Conservation (phyloP, 2,888 invertebrate species). For the Drosophila anceps region DNA sequence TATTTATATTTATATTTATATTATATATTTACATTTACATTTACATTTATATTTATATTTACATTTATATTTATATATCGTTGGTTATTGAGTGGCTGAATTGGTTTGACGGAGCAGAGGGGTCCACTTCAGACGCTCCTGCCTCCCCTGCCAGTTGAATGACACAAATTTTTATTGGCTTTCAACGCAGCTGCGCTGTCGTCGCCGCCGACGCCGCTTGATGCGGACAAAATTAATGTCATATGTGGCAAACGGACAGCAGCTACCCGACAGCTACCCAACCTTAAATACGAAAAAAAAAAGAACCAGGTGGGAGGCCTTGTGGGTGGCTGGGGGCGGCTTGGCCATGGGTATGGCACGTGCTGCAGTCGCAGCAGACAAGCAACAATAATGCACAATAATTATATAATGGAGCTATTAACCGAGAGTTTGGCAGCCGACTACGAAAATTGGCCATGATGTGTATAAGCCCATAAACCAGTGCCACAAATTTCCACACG, state of each 20-base stretch:
- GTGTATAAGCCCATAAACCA: constrained; percentile 58
- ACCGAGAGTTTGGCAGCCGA: constrained; percentile 37
- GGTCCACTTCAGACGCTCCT: neutral
- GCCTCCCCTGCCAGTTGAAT: constrained; percentile 67
- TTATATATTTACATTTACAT: too few species aligned
- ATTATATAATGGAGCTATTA: constrained; percentile 79
- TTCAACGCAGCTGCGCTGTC: constrained; percentile 53
- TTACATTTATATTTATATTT: too few species aligned
- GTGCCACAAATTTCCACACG: constrained; percentile 62
- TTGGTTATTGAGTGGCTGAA: constrained; percentile 17
- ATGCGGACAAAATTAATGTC: constrained; percentile 57
- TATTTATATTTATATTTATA: too few species aligned
- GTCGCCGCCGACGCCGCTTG: constrained; percentile 33
- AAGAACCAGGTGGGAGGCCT: constrained; percentile 6
- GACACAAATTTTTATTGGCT: constrained; percentile 79
- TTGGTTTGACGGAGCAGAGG: neutral
- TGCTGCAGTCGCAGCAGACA: constrained; percentile 48
- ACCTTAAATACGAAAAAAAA: constrained; percentile 20
- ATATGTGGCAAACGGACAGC: constrained; percentile 57
- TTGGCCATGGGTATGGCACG: neutral
- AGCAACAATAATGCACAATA: constrained; percentile 67
- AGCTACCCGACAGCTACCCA: constrained; percentile 37
- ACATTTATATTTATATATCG: constrained; percentile 25
- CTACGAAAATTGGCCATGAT: constrained; percentile 59
- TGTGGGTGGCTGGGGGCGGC: neutral